These are phyloP conservation scores for Melanotaenia duboulayi DNA, from an alignment of 2,113 vertebrate species.

Conservation along the genomic window DNA sequence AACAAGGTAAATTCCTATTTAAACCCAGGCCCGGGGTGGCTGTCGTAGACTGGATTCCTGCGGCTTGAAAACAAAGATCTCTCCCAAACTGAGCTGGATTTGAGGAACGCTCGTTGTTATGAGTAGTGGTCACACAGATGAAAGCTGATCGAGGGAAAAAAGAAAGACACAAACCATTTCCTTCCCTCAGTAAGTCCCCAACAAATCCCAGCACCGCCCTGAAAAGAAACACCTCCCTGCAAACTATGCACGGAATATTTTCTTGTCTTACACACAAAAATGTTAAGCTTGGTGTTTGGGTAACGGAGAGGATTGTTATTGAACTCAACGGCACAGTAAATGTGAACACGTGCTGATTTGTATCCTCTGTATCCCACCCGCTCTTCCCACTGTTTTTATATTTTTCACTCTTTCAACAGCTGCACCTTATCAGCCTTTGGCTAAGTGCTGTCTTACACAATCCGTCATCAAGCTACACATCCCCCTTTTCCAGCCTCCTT, in stretches of 20 bases:
- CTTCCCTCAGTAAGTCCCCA: slow-evolving; percentile 43
- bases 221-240: slow-evolving; percentile 64
- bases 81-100: slow-evolving; percentile 42
- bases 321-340: slow-evolving; percentile 32
- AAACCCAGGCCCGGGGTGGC: slow-evolving; percentile 32
- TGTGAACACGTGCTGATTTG: slow-evolving; percentile 39
- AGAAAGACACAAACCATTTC: slow-evolving; percentile 73
- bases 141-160: slow-evolving; percentile 57
- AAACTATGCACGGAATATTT: slow-evolving; percentile 44
- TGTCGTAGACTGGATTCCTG: slow-evolving; percentile 52
- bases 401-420: slow-evolving; percentile 64
- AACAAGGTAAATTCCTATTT: slow-evolving; percentile 28
- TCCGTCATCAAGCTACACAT: slow-evolving; percentile 48
- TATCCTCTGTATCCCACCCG: slow-evolving; percentile 28
- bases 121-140: slow-evolving; percentile 36
- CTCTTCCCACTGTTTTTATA: slow-evolving; percentile 11
- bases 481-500: slow-evolving; percentile 48
- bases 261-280: slow-evolving; percentile 41
- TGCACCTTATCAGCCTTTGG: slow-evolving; percentile 75
- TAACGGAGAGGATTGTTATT: slow-evolving; percentile 44
- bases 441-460: slow-evolving; percentile 63
- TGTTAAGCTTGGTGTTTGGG: slow-evolving; percentile 11
- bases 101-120: slow-evolving; percentile 56
- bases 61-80: slow-evolving; percentile 49
- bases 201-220: slow-evolving; percentile 60